phyloP scores from a whole-genome alignment of 2,113 vertebrate species.

The Anhinga anhinga region DNA sequence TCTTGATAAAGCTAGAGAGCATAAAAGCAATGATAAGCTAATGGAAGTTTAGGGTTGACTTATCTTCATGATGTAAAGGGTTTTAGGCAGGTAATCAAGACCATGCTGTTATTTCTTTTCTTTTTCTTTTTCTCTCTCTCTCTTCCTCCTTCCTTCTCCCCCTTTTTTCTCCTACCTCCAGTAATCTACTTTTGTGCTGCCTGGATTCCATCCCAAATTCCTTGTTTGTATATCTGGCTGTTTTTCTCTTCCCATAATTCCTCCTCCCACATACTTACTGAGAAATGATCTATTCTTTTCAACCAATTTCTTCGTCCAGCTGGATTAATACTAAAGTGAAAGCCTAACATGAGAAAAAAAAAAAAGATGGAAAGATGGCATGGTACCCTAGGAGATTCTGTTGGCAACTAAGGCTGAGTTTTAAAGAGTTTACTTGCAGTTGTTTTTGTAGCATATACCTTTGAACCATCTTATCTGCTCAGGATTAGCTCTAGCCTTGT shows the following conservation, averaged over 20 bases:
- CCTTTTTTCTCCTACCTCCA: neutral
- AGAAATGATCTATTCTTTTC: neutral
- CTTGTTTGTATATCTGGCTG: neutral
- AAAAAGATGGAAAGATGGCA: too few relatives aligned
- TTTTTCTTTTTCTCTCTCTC: neutral
- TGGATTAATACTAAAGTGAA: neutral
- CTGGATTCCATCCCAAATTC: neutral
- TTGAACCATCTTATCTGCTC: neutral
- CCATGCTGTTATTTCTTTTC: neutral
- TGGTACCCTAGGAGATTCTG: neutral
- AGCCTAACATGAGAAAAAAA: neutral
- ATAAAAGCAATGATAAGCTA: neutral
- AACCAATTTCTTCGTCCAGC: neutral
- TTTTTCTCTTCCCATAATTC: neutral
- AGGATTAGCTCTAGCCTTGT: neutral
- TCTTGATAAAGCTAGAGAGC: neutral
- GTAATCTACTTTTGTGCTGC: neutral
- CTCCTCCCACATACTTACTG: neutral
- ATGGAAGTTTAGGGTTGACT: neutral
- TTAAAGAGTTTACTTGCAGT: neutral
- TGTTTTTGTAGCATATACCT: neutral
- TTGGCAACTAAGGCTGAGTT: neutral
- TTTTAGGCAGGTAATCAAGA: neutral
- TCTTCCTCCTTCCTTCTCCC: neutral
- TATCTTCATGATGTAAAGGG: neutral